Evolutionary conservation across 92 coral and sea anemone genomes (phyloP), one percentile per base, ranked within the genome.

Genomic region (Actinostola sp.): DNA sequence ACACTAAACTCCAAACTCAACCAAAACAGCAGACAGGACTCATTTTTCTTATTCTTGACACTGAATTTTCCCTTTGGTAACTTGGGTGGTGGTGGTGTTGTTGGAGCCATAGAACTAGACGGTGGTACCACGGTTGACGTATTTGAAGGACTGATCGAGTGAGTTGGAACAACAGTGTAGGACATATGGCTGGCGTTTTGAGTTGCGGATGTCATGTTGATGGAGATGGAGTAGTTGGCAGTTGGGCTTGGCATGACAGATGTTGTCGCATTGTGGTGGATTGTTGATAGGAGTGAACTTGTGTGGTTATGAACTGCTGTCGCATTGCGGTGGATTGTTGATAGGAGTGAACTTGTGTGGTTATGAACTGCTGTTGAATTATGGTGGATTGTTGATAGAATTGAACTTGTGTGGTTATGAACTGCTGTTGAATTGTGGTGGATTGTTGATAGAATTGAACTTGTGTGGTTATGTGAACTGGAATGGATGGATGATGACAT

Each of bases 11-110:
- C 51, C 17, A 88, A 53, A 6, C 82, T 84, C 75, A 90, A 76
- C 81, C 89, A 69, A 17, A 91, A 82, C 53, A 83, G 45, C 43
- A 90, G 34, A 53, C 96, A 90, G 3, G 63, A 70, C 10, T 73
- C 70, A 24, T 87, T 90, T 0, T 50, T 43, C 24, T n/a, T n/a
- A n/a, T 72, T 24, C 44, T 63, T 65, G n/a, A 90, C 82, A 33
- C 61, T 41, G 67, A 83, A 90, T 61, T 90, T 83, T 63, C 89
- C 92, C 17, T 62, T 46, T 23, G 84, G 80, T 28, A 50, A 73
- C 7, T 41, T 1, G 13, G 81, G 73, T 3, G 73, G 80, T 20
- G 76, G 75, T 2, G 86, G 64, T 0, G 66, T 12, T 10, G 76
- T 56, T 13, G 91, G 66, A 10, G 67, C 67, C 20, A 42, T 57